Evolutionary conservation across 1,140 invertebrate genomes (phyloP), one percentile per base, ranked within the genome.

Genomic region (Bombyx mandarina): DNA sequence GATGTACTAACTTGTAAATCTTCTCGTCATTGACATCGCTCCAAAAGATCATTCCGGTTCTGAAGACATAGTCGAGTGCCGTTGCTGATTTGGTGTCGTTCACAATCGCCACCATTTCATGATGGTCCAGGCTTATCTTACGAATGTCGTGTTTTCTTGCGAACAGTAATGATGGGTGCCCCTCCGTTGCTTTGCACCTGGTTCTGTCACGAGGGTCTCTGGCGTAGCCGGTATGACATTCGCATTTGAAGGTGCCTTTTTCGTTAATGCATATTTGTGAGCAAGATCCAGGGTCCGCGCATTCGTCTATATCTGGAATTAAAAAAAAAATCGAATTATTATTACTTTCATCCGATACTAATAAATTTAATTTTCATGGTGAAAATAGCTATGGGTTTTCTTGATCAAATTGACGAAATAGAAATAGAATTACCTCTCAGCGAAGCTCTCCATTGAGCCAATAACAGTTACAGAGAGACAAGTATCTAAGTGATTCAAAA

Each of bases 1-100:
- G 8, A 54, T 43, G 6, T 47, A 84, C 89, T 89, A 76, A 93
- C 93, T 95, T 97, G 79, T 95, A 96, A 68, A 98, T 97, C 79
- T 94, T 94, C 75, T 96, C 95, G 68, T 95, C 93, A 9, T 91
- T 91, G 43, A 96, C 93, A 88, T 99, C 97, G 76, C 95, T 97
- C 97, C 97, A 99, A 74, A 97, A 98, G 54, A 99, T 94, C 92
- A 95, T 96, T 54, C 95, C 94, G 5, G 95, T 96, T 58, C 93
- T 90, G 82, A 96, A 97, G 3, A 97, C 95, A 73, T 96, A 96
- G 77, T 98, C 97, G 3, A 98, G 81, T 0, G 95, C 96, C 0
- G 95, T 94, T 0, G 96, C 94, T 58, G 93, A 95, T 72, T 95
- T 94, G 0, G 95, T 96, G 61, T 93, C 92, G 64, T 97, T 97